A percentile compares a stretch with the other conserved stretches of the same genome.
phyloP scores from a whole-genome alignment of 2,888 invertebrate species.

The Nudaria mundana region DNA sequence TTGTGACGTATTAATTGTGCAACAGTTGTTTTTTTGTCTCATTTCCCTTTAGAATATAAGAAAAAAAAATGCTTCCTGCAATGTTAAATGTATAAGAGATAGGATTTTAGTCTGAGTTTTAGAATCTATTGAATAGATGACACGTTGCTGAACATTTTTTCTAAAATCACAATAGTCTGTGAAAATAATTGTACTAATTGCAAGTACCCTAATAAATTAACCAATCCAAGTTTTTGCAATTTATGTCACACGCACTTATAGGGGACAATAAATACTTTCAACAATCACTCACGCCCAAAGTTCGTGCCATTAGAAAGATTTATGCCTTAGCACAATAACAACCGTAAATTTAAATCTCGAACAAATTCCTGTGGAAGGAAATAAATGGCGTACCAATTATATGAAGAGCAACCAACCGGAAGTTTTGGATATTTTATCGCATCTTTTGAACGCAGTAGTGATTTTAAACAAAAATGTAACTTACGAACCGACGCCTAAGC shows the following conservation, averaged over 20 bases:
- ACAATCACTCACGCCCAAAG: slow-evolving; percentile 62
- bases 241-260: slow-evolving; percentile 47
- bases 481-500: slow-evolving; percentile 61
- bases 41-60: slow-evolving; percentile 17
- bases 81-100: not conserved
- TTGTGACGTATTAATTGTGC: slow-evolving; percentile 51
- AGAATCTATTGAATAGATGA: slow-evolving; percentile 13
- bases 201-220: slow-evolving; percentile 44
- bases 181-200: slow-evolving; percentile 23
- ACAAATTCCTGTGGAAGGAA: slow-evolving; percentile 60
- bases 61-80: slow-evolving; percentile 9
- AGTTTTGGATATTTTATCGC: slow-evolving; percentile 70
- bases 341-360: slow-evolving; percentile 68
- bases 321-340: slow-evolving; percentile 60
- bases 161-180: slow-evolving; percentile 17
- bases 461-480: slow-evolving; percentile 74
- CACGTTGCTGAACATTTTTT: slow-evolving; percentile 13
- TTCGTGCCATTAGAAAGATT: slow-evolving; percentile 74
- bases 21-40: slow-evolving; percentile 48
- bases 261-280: slow-evolving; percentile 46
- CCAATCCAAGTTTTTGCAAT: slow-evolving; percentile 31
- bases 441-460: slow-evolving; percentile 55
- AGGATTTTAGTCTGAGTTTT: slow-evolving; percentile 15
- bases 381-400: slow-evolving; percentile 76
- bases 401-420: slow-evolving; percentile 68